These are phyloP conservation scores for Apamea crenata DNA, from an alignment of 2,888 invertebrate species.

Conservation along the genomic window DNA sequence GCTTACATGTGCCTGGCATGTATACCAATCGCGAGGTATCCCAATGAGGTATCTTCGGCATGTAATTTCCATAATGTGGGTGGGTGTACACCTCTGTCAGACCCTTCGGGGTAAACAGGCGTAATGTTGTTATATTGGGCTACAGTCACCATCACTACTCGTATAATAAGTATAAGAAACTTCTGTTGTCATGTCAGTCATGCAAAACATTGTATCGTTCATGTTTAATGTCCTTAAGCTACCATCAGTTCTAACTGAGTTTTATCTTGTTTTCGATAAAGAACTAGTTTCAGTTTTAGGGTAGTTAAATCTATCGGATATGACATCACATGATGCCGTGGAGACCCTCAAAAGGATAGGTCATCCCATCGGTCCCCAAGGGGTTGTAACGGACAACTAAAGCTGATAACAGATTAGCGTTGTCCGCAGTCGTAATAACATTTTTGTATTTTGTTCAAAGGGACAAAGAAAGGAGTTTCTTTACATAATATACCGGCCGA, in stretches of 20 bases:
- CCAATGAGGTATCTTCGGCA: neutral
- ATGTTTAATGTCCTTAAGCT: neutral
- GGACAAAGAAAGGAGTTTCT: neutral
- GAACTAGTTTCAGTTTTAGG: constrained; percentile 17
- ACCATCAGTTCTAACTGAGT: constrained; percentile 1
- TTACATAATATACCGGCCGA: neutral
- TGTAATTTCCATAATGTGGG: neutral
- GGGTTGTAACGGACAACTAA: constrained; percentile 34
- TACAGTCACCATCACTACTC: neutral
- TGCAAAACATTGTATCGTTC: neutral
- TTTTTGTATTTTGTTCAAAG: neutral
- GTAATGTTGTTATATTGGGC: neutral
- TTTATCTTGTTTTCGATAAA: constrained; percentile 27
- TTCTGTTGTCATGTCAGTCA: too few species aligned
- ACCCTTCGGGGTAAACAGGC: neutral
- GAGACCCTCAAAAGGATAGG: constrained; percentile 27
- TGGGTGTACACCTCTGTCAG: neutral
- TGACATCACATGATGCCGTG: constrained; percentile 6
- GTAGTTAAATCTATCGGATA: constrained; percentile 27
- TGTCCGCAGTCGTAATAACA: neutral
- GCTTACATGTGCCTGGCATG: too few species aligned
- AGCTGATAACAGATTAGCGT: constrained; percentile 33
- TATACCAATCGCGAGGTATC: too few species aligned
- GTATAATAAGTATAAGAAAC: neutral
- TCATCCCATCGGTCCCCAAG: constrained; percentile 27